Conservation (phyloP, 2,797 vertebrate species). For the Eulemur albifrons region DNA sequence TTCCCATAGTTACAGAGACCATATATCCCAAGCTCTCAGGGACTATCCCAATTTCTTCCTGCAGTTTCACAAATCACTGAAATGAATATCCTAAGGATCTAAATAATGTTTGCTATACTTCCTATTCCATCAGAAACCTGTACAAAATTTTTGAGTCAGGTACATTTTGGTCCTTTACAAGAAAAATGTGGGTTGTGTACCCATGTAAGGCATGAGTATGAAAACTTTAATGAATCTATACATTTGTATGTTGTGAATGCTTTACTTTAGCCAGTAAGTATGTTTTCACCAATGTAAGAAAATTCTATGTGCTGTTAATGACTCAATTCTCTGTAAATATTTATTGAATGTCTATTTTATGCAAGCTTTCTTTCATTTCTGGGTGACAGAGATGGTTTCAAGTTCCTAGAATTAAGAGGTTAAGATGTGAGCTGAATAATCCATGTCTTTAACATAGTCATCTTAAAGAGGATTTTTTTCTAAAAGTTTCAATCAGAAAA, state of each 20-base stretch:
- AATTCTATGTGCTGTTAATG: background rate
- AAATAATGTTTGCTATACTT: background rate
- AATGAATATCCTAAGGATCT: background rate
- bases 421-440: background rate
- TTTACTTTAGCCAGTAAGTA: background rate
- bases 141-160: background rate
- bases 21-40: background rate
- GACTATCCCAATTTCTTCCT: background rate
- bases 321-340: background rate
- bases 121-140: background rate
- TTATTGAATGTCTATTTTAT: background rate
- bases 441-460: background rate
- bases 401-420: background rate
- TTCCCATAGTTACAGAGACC: background rate
- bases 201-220: background rate
- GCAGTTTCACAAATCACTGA: background rate
- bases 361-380: background rate
- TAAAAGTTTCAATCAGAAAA: background rate
- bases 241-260: background rate
- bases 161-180: background rate
- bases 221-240: background rate
- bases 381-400: background rate
- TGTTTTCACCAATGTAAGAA: background rate
- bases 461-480: background rate
- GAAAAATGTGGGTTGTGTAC: background rate